Conservation (phyloP, 2,888 invertebrate species). For the Entomobrya multifasciata region DNA sequence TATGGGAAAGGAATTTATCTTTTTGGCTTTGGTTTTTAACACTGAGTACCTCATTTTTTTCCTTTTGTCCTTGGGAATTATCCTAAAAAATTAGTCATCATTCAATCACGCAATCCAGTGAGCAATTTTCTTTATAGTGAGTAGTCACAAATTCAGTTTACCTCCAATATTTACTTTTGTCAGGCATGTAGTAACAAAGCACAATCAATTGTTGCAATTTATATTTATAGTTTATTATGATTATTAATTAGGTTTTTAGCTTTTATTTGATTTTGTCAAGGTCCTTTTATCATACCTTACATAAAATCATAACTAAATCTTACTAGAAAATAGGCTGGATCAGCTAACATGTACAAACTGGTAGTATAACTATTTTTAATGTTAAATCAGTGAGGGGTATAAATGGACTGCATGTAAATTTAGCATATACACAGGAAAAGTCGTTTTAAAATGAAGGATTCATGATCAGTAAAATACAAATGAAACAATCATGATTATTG, state of each 20-base stretch:
- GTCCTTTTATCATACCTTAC: neutral
- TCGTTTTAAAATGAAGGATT: slow-evolving; percentile 33
- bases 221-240: neutral
- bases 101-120: slow-evolving; percentile 38
- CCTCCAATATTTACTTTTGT: neutral
- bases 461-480: slow-evolving; percentile 27
- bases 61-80: neutral
- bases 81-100: slow-evolving; percentile 50
- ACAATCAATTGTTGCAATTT: slow-evolving; percentile 67
- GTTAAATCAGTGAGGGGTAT: slow-evolving; percentile 54
- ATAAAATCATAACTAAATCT: neutral
- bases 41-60: slow-evolving; percentile 61
- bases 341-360: slow-evolving; percentile 64
- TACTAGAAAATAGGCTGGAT: slow-evolving; percentile 12
- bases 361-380: slow-evolving; percentile 17
- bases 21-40: slow-evolving; percentile 45
- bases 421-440: neutral
- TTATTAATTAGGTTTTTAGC: neutral
- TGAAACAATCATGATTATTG: slow-evolving; percentile 55
- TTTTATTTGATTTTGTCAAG: neutral
- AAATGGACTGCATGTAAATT: slow-evolving; percentile 56
- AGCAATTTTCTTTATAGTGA: slow-evolving; percentile 3
- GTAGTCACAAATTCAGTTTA: slow-evolving; percentile 50
- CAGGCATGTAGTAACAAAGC: slow-evolving; percentile 44
- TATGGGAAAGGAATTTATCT: neutral